A percentile compares a stretch with the other conserved stretches of the same genome.
phyloP scores from a whole-genome alignment of 2,888 invertebrate species.

The Limenitis camilla region DNA sequence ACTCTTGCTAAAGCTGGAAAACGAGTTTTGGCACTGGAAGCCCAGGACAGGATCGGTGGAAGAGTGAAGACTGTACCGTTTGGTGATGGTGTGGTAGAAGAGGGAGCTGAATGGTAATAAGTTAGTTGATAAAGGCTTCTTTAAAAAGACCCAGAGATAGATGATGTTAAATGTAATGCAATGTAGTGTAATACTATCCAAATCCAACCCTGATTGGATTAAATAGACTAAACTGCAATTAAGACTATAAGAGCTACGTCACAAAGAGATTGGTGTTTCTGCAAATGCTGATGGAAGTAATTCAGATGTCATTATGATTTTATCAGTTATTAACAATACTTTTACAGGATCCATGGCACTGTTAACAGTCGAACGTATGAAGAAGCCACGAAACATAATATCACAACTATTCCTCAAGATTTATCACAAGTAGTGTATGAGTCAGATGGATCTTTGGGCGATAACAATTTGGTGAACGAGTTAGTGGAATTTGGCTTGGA shows the following conservation, averaged over 20 bases:
- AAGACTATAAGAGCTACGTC: too few species aligned
- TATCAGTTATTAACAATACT: too few species aligned
- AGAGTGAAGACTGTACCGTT: constrained; percentile 47
- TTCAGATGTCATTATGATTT: not conserved
- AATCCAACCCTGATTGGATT: too few species aligned
- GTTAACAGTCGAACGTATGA: constrained; percentile 37
- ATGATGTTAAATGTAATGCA: too few species aligned
- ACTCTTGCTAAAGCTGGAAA: constrained; percentile 40
- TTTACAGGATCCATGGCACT: constrained; percentile 54
- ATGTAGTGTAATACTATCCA: not conserved
- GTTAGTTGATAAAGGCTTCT: too few species aligned
- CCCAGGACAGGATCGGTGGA: constrained; percentile 32
- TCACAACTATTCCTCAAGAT: constrained; percentile 36
- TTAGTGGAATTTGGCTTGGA: constrained; percentile 25
- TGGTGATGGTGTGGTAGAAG: constrained; percentile 48
- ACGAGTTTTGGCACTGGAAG: constrained; percentile 47
- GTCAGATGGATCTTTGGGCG: constrained; percentile 29
- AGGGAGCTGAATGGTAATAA: constrained; percentile 58
- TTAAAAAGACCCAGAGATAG: too few species aligned
- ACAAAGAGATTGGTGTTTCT: too few species aligned
- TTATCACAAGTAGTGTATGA: constrained; percentile 29
- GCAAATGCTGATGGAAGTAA: not conserved
- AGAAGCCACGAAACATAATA: constrained; percentile 36
- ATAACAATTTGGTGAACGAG: constrained; percentile 26
- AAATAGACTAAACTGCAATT: too few species aligned